A percentile compares a stretch with the other conserved stretches of the same genome.
Conservation (phyloP, 1,140 invertebrate species). For the Drosophila gunungcola region DNA sequence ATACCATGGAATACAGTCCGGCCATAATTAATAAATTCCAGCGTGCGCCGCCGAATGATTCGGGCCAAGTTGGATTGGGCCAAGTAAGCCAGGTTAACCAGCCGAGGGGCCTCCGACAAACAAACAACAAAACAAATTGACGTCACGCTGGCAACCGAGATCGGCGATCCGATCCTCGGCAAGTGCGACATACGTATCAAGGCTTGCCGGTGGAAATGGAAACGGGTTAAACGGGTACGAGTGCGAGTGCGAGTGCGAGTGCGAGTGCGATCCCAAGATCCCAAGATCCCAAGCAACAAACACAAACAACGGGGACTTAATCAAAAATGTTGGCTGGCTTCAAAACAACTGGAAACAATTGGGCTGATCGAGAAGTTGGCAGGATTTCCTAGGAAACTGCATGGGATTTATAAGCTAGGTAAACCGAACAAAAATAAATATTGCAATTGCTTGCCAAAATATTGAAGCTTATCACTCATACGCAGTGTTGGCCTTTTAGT, state of each 20-base stretch:
- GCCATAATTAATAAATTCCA: conserved; percentile 81
- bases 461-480: conserved; percentile 5
- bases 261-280: conserved; percentile 6
- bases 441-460: neutral
- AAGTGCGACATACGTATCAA: conserved; percentile 74
- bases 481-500: neutral
- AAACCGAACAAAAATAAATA: neutral
- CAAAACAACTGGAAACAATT: conserved; percentile 27
- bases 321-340: conserved; percentile 26
- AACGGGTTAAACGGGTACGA: conserved; percentile 71
- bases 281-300: conserved; percentile 32
- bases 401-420: neutral
- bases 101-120: conserved; percentile 5
- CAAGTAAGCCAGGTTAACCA: too few relatives aligned
- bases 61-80: neutral
- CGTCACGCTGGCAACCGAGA: conserved; percentile 55
- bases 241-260: neutral
- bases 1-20: conserved; percentile 35
- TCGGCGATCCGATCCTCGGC: conserved; percentile 51
- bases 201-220: conserved; percentile 36
- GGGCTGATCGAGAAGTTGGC: conserved; percentile 18
- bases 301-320: conserved; percentile 44
- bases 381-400: neutral
- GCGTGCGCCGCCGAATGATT: conserved; percentile 69
- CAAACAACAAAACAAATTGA: conserved; percentile 71